These are phyloP conservation scores for Moxostoma hubbsi DNA, from an alignment of 2,797 vertebrate species.

Conservation along the genomic window DNA sequence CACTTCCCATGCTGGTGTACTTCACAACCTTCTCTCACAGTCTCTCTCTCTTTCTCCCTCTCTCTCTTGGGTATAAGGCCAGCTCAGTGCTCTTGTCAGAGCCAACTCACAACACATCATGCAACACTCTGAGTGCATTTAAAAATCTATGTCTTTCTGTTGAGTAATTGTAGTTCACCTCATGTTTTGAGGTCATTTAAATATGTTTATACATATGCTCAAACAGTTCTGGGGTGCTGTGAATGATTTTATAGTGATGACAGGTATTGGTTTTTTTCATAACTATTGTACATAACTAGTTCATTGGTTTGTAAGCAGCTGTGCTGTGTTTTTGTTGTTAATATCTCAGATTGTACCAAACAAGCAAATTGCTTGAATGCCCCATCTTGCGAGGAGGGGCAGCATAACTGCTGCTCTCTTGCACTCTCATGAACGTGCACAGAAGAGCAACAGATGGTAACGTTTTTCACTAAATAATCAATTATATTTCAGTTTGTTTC, in stretches of 20 bases:
- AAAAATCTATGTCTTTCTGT: constrained; percentile 26
- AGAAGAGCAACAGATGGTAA: too few relatives aligned
- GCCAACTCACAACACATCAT: constrained; percentile 42
- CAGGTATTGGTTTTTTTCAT: constrained; percentile 6
- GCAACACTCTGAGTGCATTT: constrained; percentile 26
- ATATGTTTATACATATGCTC: constrained; percentile 29
- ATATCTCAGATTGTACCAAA: too few relatives aligned
- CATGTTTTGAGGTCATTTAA: constrained; percentile 45
- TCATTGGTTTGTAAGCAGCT: too few relatives aligned
- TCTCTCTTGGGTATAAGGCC: constrained; percentile 18
- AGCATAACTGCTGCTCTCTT: too few relatives aligned
- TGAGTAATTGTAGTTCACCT: constrained; percentile 29
- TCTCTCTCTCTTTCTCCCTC: background rate
- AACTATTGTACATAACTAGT: too few relatives aligned
- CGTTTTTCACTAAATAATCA: too few relatives aligned
- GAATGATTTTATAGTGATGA: constrained; percentile 25
- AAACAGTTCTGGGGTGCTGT: constrained; percentile 8
- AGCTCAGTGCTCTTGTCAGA: constrained; percentile 15
- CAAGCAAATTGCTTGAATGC: too few relatives aligned
- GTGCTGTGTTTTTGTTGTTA: too few relatives aligned
- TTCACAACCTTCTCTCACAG: constrained; percentile 21
- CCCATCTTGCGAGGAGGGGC: too few relatives aligned
- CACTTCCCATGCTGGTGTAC: constrained; percentile 40
- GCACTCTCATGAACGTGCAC: too few relatives aligned
- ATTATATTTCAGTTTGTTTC: too few relatives aligned